These are phyloP conservation scores for Epirrita christyi DNA, from an alignment of 2,888 invertebrate species.

Conservation along the genomic window DNA sequence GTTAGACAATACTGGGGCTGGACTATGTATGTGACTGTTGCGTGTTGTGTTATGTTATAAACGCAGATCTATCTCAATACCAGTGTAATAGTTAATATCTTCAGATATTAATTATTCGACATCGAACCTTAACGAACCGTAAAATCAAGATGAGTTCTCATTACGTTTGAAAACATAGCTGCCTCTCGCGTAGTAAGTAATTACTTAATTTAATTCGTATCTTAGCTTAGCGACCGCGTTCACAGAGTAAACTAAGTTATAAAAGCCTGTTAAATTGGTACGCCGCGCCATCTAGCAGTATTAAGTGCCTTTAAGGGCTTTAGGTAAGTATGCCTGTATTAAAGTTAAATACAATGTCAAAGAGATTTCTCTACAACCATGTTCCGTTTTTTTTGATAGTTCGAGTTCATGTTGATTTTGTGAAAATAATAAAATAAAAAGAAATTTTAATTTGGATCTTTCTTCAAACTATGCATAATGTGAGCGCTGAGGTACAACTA, in stretches of 20 bases:
- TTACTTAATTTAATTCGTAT: constrained; percentile 20
- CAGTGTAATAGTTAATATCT: constrained; percentile 1
- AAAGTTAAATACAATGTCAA: too few species aligned
- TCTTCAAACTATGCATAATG: too few species aligned
- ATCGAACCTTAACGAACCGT: neutral
- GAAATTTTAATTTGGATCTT: too few species aligned
- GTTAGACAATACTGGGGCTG: too few species aligned
- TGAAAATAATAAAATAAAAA: too few species aligned
- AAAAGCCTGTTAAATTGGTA: constrained; percentile 4
- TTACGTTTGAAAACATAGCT: constrained; percentile 13
- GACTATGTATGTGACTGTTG: too few species aligned
- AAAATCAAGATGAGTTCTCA: constrained; percentile 17
- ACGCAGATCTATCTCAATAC: neutral
- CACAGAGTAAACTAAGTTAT: constrained; percentile 7
- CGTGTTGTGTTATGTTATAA: neutral
- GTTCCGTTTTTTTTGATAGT: too few species aligned
- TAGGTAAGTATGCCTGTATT: neutral
- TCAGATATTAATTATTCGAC: constrained; percentile 7
- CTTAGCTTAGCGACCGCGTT: constrained; percentile 2
- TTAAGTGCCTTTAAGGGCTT: neutral
- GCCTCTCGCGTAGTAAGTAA: constrained; percentile 7
- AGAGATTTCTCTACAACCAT: too few species aligned
- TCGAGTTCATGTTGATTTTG: too few species aligned
- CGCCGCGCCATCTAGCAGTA: constrained; percentile 3
- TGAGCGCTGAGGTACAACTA: neutral